Base-by-base conservation (phyloP, 1,140 invertebrate species). In the Psilanteris sp. region DNA sequence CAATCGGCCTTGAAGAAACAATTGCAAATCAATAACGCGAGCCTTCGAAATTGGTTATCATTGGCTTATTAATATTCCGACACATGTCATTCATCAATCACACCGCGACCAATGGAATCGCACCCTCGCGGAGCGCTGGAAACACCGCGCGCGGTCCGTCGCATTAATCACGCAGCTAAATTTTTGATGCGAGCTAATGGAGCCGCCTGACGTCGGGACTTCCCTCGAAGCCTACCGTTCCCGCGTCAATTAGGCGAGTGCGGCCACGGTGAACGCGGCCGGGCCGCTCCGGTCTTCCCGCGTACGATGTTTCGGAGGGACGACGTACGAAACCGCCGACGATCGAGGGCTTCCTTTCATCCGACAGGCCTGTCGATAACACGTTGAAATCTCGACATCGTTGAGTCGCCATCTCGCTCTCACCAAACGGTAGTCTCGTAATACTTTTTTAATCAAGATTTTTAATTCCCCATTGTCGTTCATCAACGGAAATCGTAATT, bases 41-140 rank as follows among this genome's bases (percentile, higher is more conserved):
- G 9, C 4, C 9, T n/a, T 26, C 29, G 10, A 18, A 37, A 26
- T 15, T 7, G 9, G 6, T 13, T 24, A 5, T 20, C 34, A 29
- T 54, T 18, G 11, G 20, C 15, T 54, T 54, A 54, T 54, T 37
- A 39, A 37, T 54, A 54, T 54, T 54, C 34, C 24, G 48, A 48
- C 55, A 48, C 13, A 37, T 20, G 43, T 48, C 55, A 43, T 57
- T 57, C 39, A 48, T 61, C 55, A 61, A 61, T 61, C 55, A 61
- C 27, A 37, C 4, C 8, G 8, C 41, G 36, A 29, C 37, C 26
- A 44, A 44, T 44, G 16, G 37, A 61, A 61, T 61, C 31, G 43
- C 29, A 37, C 55, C 41, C 43, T 61, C 34, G 37, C n/a, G n/a
- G n/a, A n/a, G n/a, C n/a, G n/a, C n/a, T n/a, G n/a, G n/a, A n/a